phyloP scores from a whole-genome alignment of 2,113 vertebrate genomes.

The Acanthochromis polyacanthus region DNA sequence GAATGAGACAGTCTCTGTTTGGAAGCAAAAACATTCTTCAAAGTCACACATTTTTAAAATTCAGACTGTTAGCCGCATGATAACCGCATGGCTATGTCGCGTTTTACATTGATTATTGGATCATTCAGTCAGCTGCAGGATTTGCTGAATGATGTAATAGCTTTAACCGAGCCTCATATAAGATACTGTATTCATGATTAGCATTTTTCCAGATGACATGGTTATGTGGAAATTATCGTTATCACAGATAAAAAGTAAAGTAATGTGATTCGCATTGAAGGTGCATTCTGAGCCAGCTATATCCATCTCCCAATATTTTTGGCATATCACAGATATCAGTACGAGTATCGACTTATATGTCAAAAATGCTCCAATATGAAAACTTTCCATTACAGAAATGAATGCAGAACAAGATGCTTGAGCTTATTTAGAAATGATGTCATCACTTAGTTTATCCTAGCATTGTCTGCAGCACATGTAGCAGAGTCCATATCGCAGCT shows the following conservation, averaged over 20 bases:
- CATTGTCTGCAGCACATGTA: no score
- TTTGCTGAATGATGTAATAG: constrained; percentile 25
- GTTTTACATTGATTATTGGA: constrained; percentile 22
- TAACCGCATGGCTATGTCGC: constrained; percentile 15
- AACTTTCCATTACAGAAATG: no score
- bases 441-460: no score
- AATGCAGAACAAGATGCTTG: no score
- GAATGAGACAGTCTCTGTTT: no score
- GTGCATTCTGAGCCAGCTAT: not conserved
- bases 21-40: no score
- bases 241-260: not conserved
- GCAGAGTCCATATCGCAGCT: no score
- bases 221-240: not conserved
- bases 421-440: no score
- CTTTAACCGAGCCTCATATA: not conserved
- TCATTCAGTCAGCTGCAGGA: constrained; percentile 18
- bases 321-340: no score
- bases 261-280: not conserved
- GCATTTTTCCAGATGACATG: not conserved
- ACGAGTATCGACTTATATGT: no score
- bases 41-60: not conserved
- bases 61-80: not conserved
- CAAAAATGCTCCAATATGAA: not conserved
- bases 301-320: no score
- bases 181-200: not conserved